phyloP scores from a whole-genome alignment of 2,888 invertebrate species.

The Proisotoma minuta region DNA sequence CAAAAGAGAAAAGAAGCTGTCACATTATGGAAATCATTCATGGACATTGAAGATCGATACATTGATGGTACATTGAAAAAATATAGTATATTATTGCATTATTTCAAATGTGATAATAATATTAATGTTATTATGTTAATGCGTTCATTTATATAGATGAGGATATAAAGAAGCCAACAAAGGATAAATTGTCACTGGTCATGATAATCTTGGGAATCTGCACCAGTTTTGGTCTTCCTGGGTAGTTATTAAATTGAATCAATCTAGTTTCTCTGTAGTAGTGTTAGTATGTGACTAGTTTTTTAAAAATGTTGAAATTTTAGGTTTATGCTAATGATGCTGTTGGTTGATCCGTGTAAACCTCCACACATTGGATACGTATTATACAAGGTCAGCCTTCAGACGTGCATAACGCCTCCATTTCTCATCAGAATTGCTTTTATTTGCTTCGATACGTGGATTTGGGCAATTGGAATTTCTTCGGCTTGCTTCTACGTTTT shows the following conservation, averaged over 20 bases:
- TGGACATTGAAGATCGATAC: conserved; percentile 16
- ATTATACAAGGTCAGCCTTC: not conserved
- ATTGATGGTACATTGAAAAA: conserved; percentile 9
- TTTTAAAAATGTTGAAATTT: too few relatives aligned
- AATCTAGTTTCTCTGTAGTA: too few relatives aligned
- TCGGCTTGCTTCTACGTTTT: conserved; percentile 28
- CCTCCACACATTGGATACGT: conserved; percentile 34
- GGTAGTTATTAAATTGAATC: too few relatives aligned
- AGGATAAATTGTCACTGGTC: conserved; percentile 16
- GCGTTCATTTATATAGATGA: not conserved
- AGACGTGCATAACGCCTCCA: not conserved
- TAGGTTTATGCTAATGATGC: conserved; percentile 21
- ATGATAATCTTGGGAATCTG: conserved; percentile 18
- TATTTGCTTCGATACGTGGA: conserved; percentile 21
- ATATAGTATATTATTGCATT: not conserved
- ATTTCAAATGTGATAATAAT: not conserved
- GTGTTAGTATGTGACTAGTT: too few relatives aligned
- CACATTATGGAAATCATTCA: conserved; percentile 12
- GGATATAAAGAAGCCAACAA: not conserved
- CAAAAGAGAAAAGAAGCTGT: conserved; percentile 15
- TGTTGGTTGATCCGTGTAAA: conserved; percentile 29
- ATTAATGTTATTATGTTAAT: not conserved
- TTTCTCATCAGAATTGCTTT: not conserved
- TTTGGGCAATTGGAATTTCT: conserved; percentile 25
- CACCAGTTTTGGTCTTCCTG: conserved; percentile 24